Conservation (phyloP, 2,113 vertebrate genomes). For the Semnornis frantzii region DNA sequence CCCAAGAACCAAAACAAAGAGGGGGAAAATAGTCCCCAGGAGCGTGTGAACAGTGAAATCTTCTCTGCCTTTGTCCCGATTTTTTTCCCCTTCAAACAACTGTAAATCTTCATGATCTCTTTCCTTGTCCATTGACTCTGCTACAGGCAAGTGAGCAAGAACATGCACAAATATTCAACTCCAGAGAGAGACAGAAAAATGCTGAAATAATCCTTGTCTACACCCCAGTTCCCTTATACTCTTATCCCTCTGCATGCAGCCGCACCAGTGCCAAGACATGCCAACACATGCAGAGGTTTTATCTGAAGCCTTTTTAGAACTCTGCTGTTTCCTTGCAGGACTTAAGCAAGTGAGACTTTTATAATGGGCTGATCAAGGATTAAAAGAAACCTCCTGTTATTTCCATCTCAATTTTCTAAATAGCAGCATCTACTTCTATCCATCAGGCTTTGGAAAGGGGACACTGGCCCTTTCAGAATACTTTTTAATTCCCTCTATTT, state of each 20-base stretch:
- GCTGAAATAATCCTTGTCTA: background rate
- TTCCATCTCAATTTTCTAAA: background rate
- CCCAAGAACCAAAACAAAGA: slow-evolving; percentile 48
- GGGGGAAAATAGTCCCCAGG: background rate
- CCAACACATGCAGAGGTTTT: background rate
- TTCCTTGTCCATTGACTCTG: background rate
- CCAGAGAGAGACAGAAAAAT: background rate
- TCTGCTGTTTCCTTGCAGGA: background rate
- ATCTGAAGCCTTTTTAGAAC: background rate
- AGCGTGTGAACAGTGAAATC: background rate
- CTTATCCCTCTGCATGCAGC: background rate
- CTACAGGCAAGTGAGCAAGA: background rate
- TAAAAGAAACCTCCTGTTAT: background rate
- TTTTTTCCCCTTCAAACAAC: background rate
- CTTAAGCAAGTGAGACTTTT: background rate
- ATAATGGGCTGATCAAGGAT: background rate
- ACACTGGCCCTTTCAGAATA: background rate
- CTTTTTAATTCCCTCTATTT: background rate
- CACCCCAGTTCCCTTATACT: background rate
- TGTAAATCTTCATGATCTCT: background rate
- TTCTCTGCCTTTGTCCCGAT: background rate
- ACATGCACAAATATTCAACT: background rate
- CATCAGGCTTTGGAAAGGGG: background rate
- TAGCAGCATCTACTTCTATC: background rate
- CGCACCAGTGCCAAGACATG: background rate